These are phyloP conservation scores for Gastrophysa polygoni DNA, from an alignment of 2,888 invertebrate genomes.

Conservation along the genomic window DNA sequence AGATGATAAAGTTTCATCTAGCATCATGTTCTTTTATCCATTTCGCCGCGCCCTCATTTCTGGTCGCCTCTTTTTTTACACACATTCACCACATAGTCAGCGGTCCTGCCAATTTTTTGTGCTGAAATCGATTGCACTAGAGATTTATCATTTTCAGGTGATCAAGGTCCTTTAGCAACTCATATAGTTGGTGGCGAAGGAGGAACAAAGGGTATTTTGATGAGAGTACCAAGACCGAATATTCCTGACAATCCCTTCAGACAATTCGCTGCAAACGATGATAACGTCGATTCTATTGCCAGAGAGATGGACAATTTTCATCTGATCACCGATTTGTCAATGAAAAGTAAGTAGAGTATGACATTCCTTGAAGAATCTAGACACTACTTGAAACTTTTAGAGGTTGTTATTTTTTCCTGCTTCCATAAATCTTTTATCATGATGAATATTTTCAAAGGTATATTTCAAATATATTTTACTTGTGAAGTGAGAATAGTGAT, in stretches of 20 bases:
- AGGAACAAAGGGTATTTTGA: conserved; percentile 35
- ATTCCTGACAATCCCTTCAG: conserved; percentile 15
- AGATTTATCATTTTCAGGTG: conserved; percentile 49
- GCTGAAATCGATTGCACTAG: background rate
- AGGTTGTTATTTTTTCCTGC: too few species aligned
- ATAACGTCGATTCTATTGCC: conserved; percentile 42
- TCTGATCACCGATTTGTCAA: conserved; percentile 56
- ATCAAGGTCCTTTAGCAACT: conserved; percentile 34
- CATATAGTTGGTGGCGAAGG: conserved; percentile 31
- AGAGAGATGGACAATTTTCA: conserved; percentile 54
- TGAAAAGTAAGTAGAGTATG: conserved; percentile 27
- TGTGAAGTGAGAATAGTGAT: too few species aligned
- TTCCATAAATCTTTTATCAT: too few species aligned
- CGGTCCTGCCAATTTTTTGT: too few species aligned
- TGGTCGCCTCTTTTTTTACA: too few species aligned
- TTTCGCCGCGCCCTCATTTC: too few species aligned
- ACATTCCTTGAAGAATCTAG: background rate
- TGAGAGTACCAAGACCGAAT: conserved; percentile 25
- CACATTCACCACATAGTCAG: too few species aligned
- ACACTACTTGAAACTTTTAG: too few species aligned
- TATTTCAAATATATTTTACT: too few species aligned
- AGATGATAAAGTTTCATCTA: too few species aligned
- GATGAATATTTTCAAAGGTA: too few species aligned
- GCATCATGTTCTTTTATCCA: too few species aligned
- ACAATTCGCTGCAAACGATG: conserved; percentile 6